Evolutionary conservation across 2,888 invertebrate species (phyloP).

Genomic region (Minunthozetes semirufus): DNA sequence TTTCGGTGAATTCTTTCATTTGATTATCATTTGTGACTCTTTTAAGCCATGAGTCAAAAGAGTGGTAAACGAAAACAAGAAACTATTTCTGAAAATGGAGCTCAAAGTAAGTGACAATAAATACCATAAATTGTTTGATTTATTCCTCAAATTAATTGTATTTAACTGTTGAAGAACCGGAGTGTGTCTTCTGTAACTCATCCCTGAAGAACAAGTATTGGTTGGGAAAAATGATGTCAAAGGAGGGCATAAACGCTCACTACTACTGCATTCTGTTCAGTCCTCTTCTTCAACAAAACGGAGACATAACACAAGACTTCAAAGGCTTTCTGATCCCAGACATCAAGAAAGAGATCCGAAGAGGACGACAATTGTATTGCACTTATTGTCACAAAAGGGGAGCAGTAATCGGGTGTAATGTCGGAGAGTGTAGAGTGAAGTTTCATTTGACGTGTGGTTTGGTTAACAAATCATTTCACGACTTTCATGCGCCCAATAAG

Average conservation of each 20-base stretch:
- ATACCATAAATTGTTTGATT: no score
- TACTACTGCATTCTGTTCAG: conserved; percentile 27
- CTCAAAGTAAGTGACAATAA: no score
- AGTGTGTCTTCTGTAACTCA: conserved; percentile 21
- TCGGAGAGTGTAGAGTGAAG: background rate
- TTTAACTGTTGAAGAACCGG: no score
- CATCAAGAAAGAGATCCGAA: conserved; percentile 27
- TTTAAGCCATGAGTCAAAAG: no score
- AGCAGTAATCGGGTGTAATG: conserved; percentile 27
- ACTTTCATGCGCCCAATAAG: conserved; percentile 7
- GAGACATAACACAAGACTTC: conserved; percentile 9
- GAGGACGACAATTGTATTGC: conserved; percentile 25
- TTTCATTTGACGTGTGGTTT: conserved; percentile 34
- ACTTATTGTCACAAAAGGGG: conserved; percentile 28
- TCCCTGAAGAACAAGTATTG: conserved; percentile 15
- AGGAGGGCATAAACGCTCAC: conserved; percentile 19
- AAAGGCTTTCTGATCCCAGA: conserved; percentile 30
- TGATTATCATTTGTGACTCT: no score
- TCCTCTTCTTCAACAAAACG: conserved; percentile 30
- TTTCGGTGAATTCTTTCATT: background rate
- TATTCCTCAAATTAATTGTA: no score
- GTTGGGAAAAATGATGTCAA: conserved; percentile 25
- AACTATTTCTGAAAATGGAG: no score
- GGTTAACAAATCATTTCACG: conserved; percentile 12
- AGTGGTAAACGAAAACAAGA: no score